These are phyloP conservation scores for Zaprionus vittiger DNA, from an alignment of 1,140 invertebrate genomes.

Conservation along the genomic window DNA sequence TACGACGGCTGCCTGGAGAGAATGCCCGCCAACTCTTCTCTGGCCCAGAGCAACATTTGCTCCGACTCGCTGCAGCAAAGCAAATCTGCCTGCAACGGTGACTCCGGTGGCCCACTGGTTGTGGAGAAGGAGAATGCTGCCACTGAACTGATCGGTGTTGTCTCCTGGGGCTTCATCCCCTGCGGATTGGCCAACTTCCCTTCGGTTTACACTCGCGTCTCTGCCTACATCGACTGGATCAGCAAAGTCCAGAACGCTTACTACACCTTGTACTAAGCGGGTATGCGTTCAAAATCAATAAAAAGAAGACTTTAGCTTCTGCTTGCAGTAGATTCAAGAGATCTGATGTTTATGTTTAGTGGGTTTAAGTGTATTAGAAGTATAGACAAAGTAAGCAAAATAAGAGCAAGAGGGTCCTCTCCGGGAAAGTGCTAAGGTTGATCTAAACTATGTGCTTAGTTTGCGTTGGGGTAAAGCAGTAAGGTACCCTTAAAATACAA, in stretches of 20 bases:
- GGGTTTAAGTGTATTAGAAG: neutral
- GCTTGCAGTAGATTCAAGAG: neutral
- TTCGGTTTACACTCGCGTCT: constrained; percentile 89
- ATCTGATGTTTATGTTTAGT: neutral
- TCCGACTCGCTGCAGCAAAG: constrained; percentile 86
- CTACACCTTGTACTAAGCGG: constrained; percentile 62
- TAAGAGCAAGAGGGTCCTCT: too few species aligned
- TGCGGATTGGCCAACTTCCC: constrained; percentile 88
- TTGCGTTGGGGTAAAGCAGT: too few species aligned
- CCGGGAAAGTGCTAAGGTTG: too few species aligned
- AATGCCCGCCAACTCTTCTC: constrained; percentile 62
- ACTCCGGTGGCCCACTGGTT: constrained; percentile 88
- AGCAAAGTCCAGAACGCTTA: constrained; percentile 52
- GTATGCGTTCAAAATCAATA: neutral
- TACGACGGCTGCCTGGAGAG: constrained; percentile 45
- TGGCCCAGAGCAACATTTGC: constrained; percentile 86
- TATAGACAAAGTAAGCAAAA: too few species aligned
- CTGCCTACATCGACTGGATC: constrained; percentile 85
- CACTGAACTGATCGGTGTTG: constrained; percentile 86
- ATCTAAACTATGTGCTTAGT: too few species aligned
- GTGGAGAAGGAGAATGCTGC: constrained; percentile 65
- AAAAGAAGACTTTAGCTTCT: neutral
- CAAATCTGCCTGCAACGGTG: constrained; percentile 87
- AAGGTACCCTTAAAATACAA: too few species aligned
- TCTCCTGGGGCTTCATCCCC: constrained; percentile 91